Evolutionary conservation across 2,888 invertebrate genomes (phyloP).

Genomic region (Erannis defoliaria): DNA sequence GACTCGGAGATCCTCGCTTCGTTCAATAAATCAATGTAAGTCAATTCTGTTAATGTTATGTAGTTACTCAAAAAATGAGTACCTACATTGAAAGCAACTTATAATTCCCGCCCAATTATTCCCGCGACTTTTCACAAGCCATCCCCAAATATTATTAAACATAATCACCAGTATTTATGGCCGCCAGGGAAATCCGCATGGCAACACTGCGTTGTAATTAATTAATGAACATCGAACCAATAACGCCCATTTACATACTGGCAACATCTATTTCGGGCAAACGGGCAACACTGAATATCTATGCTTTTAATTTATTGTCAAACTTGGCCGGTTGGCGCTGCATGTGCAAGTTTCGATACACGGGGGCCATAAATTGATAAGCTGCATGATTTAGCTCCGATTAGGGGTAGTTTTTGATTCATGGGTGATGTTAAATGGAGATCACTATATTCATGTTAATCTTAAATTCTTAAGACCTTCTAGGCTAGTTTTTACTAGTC

Average conservation of each 20-base stretch:
- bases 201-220: slow-evolving; percentile 42
- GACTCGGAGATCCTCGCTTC: no score
- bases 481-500: no score
- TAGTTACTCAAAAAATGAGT: no score
- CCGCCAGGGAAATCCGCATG: slow-evolving; percentile 44
- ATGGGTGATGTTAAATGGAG: slow-evolving; percentile 20
- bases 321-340: slow-evolving; percentile 75
- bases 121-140: slow-evolving; percentile 27
- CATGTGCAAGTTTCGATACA: slow-evolving; percentile 77
- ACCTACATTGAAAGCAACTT: no score
- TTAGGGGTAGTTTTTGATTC: slow-evolving; percentile 53
- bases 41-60: no score
- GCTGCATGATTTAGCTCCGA: slow-evolving; percentile 65
- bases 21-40: no score
- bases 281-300: slow-evolving; percentile 56
- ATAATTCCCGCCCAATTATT: slow-evolving; percentile 32
- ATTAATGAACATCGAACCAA: slow-evolving; percentile 50
- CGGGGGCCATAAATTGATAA: slow-evolving; percentile 82
- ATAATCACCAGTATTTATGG: slow-evolving; percentile 44
- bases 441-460: no score
- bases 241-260: slow-evolving; percentile 49
- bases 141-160: slow-evolving; percentile 39
- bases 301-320: slow-evolving; percentile 78
- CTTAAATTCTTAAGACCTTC: no score
- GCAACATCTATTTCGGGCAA: slow-evolving; percentile 45